A percentile compares a stretch with the other conserved stretches of the same genome.
Conservation (phyloP, 1,140 invertebrate genomes). For the Nylanderia fulva region DNA sequence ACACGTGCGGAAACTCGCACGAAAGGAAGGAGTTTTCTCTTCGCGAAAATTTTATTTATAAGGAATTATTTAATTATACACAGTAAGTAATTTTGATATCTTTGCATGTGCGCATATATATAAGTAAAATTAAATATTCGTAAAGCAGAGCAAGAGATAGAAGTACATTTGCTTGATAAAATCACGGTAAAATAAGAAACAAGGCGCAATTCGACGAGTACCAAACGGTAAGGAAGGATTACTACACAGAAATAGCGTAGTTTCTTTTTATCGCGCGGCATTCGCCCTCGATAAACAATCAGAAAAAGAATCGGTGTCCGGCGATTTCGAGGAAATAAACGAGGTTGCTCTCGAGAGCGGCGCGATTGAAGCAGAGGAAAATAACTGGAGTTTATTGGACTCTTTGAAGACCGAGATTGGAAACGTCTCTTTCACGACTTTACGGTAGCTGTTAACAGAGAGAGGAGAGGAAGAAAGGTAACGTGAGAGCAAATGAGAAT, state of each 20-base stretch:
- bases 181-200: neutral
- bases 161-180: neutral
- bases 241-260: conserved; percentile 17
- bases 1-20: conserved; percentile 58
- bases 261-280: conserved; percentile 17
- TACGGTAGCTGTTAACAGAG: neutral
- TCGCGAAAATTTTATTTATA: conserved; percentile 17
- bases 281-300: conserved; percentile 52
- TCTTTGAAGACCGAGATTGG: conserved; percentile 69
- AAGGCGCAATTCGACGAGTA: neutral
- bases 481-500: conserved; percentile 32
- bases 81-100: too few relatives aligned
- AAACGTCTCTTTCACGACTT: conserved; percentile 63
- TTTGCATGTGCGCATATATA: neutral
- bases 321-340: conserved; percentile 40
- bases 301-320: conserved; percentile 46
- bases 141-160: neutral
- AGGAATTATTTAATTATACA: neutral
- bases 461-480: neutral
- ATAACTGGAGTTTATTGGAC: conserved; percentile 63
- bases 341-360: conserved; percentile 42
- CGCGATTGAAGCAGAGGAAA: conserved; percentile 29
- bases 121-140: neutral
- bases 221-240: neutral
- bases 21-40: neutral